phyloP scores from a whole-genome alignment of 37 sponge, comb jelly and placozoan species.

The Theonella swinhoei region DNA sequence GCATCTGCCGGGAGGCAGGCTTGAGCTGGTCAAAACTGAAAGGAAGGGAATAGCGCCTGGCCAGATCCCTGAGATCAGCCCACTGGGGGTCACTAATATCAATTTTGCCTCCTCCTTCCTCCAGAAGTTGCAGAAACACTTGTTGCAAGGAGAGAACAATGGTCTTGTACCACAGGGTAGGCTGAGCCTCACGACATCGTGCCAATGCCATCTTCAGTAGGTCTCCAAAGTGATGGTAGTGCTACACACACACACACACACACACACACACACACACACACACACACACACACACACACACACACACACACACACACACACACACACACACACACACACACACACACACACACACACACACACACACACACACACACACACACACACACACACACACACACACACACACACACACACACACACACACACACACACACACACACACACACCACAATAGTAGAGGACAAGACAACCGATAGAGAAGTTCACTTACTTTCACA shows the following conservation, averaged over 20 bases:
- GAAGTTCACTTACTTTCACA: slow-evolving; percentile 66
- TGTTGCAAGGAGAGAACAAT: slow-evolving; percentile 35
- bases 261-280: no score
- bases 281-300: no score
- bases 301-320: no score
- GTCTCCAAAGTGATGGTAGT: slow-evolving; percentile 81
- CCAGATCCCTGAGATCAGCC: slow-evolving; percentile 73
- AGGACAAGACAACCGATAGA: no score
- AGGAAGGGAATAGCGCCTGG: slow-evolving; percentile 68
- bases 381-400: no score
- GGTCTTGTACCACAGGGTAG: slow-evolving; percentile 60
- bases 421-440: no score
- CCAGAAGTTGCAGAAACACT: slow-evolving; percentile 16
- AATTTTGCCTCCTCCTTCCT: slow-evolving; percentile 31
- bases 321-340: no score
- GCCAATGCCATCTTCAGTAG: slow-evolving; percentile 72
- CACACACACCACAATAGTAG: no score
- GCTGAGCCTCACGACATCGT: slow-evolving; percentile 53
- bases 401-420: no score
- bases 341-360: no score
- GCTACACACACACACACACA: slow-evolving; percentile 45
- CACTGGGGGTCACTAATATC: slow-evolving; percentile 48
- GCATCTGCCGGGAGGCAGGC: slow-evolving; percentile 46
- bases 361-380: no score
- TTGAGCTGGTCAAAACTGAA: slow-evolving; percentile 77